A percentile compares a stretch with the other conserved stretches of the same genome.
Evolutionary conservation across 2,113 vertebrate species (phyloP).

Genomic region (Beaufortia kweichowensis): DNA sequence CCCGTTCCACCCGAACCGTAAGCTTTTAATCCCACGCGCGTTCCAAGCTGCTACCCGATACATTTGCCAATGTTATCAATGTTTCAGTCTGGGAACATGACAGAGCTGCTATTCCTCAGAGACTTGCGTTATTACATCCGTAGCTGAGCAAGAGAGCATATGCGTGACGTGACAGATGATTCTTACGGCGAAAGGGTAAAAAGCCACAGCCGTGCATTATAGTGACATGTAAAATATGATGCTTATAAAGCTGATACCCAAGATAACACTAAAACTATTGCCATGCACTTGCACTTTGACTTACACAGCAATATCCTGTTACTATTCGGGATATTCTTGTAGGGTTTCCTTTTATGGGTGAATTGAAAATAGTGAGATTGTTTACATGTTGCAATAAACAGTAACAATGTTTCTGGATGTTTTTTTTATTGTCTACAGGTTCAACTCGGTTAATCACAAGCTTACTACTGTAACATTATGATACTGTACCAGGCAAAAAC

Average conservation of each 20-base stretch:
- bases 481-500: constrained; percentile 20
- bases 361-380: neutral
- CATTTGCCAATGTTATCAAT: constrained; percentile 68
- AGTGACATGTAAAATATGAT: constrained; percentile 2
- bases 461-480: constrained; percentile 6
- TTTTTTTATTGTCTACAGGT: neutral
- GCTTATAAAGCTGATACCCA: neutral
- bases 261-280: neutral
- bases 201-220: neutral
- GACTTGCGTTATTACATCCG: constrained; percentile 15
- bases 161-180: constrained; percentile 26
- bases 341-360: neutral
- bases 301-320: neutral
- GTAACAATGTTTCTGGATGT: neutral
- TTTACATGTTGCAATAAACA: neutral
- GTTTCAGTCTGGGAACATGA: constrained; percentile 57
- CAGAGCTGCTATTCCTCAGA: constrained; percentile 27
- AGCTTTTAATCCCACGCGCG: constrained; percentile 67
- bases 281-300: neutral
- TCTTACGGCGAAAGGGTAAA: neutral
- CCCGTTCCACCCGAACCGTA: constrained; percentile 62
- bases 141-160: constrained; percentile 22
- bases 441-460: neutral
- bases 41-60: constrained; percentile 64
- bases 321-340: neutral